A percentile compares a stretch with the other conserved stretches of the same genome.
Evolutionary conservation across 2,888 invertebrate species (phyloP).

Genomic region (Eurytoma adleriae): DNA sequence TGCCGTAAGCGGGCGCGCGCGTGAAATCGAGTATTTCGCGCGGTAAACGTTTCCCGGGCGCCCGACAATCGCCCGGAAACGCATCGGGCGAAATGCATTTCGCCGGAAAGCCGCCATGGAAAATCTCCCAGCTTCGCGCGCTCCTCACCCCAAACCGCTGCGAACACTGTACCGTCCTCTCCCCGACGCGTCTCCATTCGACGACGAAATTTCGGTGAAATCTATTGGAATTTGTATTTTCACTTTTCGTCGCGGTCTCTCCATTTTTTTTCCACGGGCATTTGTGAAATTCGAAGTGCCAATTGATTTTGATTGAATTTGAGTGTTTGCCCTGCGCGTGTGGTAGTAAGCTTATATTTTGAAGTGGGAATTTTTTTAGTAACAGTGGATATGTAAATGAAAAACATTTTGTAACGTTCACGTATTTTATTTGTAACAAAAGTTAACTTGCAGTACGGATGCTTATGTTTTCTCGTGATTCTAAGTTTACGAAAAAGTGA

Average conservation of each 20-base stretch:
- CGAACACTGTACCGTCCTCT: neutral
- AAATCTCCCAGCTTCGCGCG: constrained; percentile 45
- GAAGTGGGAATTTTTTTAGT: too few species aligned
- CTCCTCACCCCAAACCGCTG: neutral
- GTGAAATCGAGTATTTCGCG: constrained; percentile 50
- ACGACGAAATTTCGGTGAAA: constrained; percentile 21
- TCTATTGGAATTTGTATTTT: constrained; percentile 29
- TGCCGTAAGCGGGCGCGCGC: constrained; percentile 17
- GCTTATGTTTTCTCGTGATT: too few species aligned
- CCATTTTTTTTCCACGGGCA: neutral
- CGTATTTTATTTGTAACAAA: too few species aligned
- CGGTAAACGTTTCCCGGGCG: constrained; percentile 45
- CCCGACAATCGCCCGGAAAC: constrained; percentile 53
- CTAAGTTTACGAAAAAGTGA: too few species aligned
- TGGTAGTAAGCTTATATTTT: too few species aligned
- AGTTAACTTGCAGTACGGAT: too few species aligned
- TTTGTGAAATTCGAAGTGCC: neutral
- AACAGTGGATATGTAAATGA: too few species aligned
- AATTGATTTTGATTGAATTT: neutral
- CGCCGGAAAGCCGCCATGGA: constrained; percentile 42
- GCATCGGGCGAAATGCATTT: constrained; percentile 54
- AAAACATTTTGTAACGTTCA: too few species aligned
- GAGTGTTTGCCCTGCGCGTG: too few species aligned
- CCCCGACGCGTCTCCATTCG: neutral
- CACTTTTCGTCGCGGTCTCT: neutral